A percentile compares a stretch with the other conserved stretches of the same genome.
phyloP scores from a whole-genome alignment of 2,797 vertebrate genomes.

The Hylomyscus alleni region DNA sequence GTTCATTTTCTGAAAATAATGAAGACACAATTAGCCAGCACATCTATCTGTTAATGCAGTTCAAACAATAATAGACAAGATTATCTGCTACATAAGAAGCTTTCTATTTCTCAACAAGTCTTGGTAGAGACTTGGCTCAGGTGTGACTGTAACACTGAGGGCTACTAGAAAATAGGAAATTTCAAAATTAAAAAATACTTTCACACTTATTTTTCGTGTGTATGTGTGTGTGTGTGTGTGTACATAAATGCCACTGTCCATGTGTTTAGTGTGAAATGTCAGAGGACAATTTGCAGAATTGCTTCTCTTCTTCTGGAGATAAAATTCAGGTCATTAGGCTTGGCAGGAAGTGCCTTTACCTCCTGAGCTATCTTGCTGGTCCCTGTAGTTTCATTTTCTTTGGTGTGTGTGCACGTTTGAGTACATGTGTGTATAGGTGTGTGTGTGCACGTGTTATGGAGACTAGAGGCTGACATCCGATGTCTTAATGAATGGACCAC shows the following conservation, averaged over 20 bases:
- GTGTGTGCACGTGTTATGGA: background rate
- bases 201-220: background rate
- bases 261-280: background rate
- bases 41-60: background rate
- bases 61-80: background rate
- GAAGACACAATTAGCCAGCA: constrained; percentile 8
- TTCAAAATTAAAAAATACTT: background rate
- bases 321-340: background rate
- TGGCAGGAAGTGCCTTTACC: background rate
- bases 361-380: background rate
- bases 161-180: background rate
- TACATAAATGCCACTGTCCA: background rate
- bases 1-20: constrained; percentile 93
- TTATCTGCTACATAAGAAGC: constrained; percentile 67
- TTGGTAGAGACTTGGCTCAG: background rate
- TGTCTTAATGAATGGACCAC: background rate
- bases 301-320: background rate
- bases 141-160: background rate
- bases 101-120: constrained; percentile 65
- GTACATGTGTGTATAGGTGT: no score
- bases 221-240: background rate
- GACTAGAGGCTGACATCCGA: background rate
- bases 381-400: background rate
- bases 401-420: background rate
- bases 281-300: background rate